Base-by-base conservation (phyloP, 1,140 invertebrate genomes). In the Proales similis region DNA sequence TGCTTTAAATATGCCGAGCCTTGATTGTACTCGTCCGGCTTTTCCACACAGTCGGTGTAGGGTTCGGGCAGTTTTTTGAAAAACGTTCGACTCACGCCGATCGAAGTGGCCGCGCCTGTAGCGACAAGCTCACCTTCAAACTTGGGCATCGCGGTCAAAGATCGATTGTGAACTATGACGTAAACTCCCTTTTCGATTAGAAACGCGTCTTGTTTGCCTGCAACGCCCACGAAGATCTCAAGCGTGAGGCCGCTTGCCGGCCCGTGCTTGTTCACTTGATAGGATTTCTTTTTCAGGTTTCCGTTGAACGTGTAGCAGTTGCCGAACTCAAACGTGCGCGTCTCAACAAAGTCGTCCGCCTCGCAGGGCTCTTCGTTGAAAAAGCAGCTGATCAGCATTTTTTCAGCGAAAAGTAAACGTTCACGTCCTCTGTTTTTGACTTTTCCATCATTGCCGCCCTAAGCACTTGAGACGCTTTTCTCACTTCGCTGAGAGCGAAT, bases 171-270 rank as follows among this genome's bases (percentile, higher is more conserved):
- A 22, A 57, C 19, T 20, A 29, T 29, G 2, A 57, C 33, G 27
- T 39, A 27, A 2, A 39, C 19, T 39, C 49, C 49, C 30, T 26
- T 57, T 57, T 57, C 43, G 0, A 20, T 22, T 1, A 2, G 6
- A 53, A 53, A 53, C 7, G 17, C 38, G 32, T 57, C 36, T 57
- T 57, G 51, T 27, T 42, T n/a, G 27, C 36, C 36, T 5, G 51
- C 14, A 26, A 5, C 14, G 9, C 22, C 51, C 4, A 29, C 45
- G 4, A 42, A 42, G 9, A 57, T 4, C 45, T 57, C 51, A 14
- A 57, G 22, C 7, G 24, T 42, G 11, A 57, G 36, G 17, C 51
- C 51, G 45, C 36, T 57, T 2, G 26, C 29, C 12, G 51, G 11
- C 24, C 51, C 51, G 19, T n/a, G 30, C 32, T 30, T 57, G 45